These are phyloP conservation scores for Archips crataeganus DNA, from an alignment of 2,888 invertebrate species.

Conservation along the genomic window DNA sequence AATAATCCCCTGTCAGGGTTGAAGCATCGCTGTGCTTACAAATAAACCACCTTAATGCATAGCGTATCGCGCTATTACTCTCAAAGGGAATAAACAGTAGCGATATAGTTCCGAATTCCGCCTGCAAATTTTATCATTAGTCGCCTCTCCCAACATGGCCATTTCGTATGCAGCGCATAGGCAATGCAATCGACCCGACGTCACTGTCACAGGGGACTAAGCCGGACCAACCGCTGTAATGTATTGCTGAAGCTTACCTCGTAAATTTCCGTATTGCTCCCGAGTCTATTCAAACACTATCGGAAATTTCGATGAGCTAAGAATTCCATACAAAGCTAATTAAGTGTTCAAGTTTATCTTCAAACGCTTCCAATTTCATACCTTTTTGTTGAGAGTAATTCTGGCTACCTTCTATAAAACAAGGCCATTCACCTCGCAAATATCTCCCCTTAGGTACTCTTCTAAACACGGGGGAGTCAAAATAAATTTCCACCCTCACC, in stretches of 20 bases:
- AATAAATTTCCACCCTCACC: conserved; percentile 80
- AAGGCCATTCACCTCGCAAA: conserved; percentile 81
- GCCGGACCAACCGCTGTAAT: conserved; percentile 56
- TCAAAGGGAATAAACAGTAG: conserved; percentile 38
- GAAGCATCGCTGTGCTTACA: conserved; percentile 40
- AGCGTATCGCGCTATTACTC: conserved; percentile 30
- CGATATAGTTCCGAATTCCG: conserved; percentile 35
- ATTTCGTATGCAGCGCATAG: conserved; percentile 68
- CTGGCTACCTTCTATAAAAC: conserved; percentile 52
- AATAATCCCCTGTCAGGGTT: conserved; percentile 34
- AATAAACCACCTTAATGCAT: conserved; percentile 42
- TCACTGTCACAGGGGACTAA: conserved; percentile 58
- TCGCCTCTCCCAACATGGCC: conserved; percentile 52
- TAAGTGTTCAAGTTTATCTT: conserved; percentile 24
- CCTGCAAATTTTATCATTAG: conserved; percentile 47
- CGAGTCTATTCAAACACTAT: conserved; percentile 38
- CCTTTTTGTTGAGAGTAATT: conserved; percentile 50
- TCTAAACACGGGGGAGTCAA: conserved; percentile 73
- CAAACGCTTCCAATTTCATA: conserved; percentile 45
- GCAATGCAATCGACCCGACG: conserved; percentile 63
- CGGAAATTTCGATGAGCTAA: conserved; percentile 28
- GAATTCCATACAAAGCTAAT: conserved; percentile 22
- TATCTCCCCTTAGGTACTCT: conserved; percentile 73
- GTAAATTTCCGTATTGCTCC: conserved; percentile 54
- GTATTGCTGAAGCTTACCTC: conserved; percentile 62